phyloP scores from a whole-genome alignment of 2,113 vertebrate species.

The Otolemur garnettii region DNA sequence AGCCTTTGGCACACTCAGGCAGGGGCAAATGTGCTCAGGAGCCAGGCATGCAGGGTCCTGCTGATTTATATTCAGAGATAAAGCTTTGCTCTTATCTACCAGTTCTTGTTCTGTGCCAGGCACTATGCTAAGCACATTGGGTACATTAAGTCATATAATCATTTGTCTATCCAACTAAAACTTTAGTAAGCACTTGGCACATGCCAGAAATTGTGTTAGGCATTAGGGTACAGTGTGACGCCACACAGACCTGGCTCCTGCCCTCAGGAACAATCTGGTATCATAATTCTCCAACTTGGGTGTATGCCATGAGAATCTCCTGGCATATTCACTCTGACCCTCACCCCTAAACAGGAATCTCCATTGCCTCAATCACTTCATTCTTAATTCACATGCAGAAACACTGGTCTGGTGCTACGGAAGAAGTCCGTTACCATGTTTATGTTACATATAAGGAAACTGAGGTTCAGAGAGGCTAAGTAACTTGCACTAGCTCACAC shows the following conservation, averaged over 20 bases:
- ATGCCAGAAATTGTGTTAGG: background rate
- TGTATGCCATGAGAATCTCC: background rate
- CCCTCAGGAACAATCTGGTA: background rate
- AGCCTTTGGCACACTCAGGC: background rate
- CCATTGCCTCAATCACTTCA: background rate
- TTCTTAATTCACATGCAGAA: background rate
- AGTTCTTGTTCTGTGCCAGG: background rate
- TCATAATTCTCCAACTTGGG: background rate
- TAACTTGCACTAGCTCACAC: background rate
- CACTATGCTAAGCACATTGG: background rate
- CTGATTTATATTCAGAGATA: background rate
- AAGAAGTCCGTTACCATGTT: background rate
- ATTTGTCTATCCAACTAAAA: background rate
- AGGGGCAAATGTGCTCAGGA: accelerated
- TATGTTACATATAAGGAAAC: background rate
- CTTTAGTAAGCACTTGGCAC: background rate
- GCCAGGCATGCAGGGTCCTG: background rate
- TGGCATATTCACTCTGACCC: background rate
- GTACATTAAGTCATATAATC: background rate
- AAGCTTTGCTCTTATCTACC: background rate
- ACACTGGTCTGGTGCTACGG: background rate
- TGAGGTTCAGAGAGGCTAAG: background rate
- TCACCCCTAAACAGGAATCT: background rate
- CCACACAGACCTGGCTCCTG: accelerated
- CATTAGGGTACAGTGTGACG: background rate